Conservation (phyloP, 64 coral and sea anemone species). For the Actinia equina region DNA sequence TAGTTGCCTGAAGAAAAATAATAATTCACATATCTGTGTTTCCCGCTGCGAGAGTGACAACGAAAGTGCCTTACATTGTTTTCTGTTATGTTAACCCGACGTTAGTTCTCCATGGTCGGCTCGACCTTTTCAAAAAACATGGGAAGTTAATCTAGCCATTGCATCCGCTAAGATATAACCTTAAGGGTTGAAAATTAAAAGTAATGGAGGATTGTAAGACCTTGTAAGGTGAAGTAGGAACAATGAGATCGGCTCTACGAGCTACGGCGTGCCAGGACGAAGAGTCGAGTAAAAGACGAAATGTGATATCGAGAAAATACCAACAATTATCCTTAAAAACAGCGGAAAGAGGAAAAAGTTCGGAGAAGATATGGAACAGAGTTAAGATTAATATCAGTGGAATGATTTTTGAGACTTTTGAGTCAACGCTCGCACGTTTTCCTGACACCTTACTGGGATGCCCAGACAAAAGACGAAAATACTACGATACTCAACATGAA, state of each 20-base stretch:
- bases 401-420: conserved; percentile 76
- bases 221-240: not conserved
- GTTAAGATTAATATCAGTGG: conserved; percentile 88
- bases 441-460: conserved; percentile 83
- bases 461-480: conserved; percentile 52
- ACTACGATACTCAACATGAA: conserved; percentile 47
- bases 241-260: conserved; percentile 49
- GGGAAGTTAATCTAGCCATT: not conserved
- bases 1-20: not conserved
- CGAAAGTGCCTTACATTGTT: not conserved
- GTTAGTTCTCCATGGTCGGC: not conserved
- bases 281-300: conserved; percentile 3
- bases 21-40: not conserved
- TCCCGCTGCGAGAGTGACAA: not conserved
- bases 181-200: no score
- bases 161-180: no score
- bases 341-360: not conserved
- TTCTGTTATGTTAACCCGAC: not conserved
- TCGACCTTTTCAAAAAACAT: not conserved
- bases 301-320: conserved; percentile 10
- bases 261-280: conserved; percentile 13
- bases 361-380: not conserved
- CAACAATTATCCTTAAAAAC: not conserved
- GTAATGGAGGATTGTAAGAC: not conserved
- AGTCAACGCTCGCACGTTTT: conserved; percentile 76